These are phyloP conservation scores for Potamilus streckersoni DNA, from an alignment of 1,140 invertebrate species.

Conservation along the genomic window DNA sequence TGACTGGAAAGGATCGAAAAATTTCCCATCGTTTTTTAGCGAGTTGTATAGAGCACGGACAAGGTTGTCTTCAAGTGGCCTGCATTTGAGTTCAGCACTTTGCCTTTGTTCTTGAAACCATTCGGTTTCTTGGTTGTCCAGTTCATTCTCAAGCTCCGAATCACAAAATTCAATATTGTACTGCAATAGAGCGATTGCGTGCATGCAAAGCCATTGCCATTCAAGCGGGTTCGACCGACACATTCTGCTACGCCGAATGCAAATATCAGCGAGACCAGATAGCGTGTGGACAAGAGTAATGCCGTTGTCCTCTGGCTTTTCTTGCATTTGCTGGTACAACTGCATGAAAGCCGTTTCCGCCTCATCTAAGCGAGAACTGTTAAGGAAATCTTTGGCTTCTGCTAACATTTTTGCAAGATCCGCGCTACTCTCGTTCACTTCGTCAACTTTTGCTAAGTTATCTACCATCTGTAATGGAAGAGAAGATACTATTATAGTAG, in stretches of 20 bases:
- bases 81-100: constrained; percentile 41
- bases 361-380: constrained; percentile 52
- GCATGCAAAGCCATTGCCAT: constrained; percentile 62
- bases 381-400: constrained; percentile 45
- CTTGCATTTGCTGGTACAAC: constrained; percentile 47
- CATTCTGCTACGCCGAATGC: constrained; percentile 52
- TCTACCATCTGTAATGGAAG: background rate
- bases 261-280: constrained; percentile 57
- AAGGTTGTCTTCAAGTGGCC: constrained; percentile 54
- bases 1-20: constrained; percentile 53
- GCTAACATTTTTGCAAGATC: constrained; percentile 41
- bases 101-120: constrained; percentile 53
- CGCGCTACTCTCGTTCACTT: background rate
- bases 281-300: constrained; percentile 46
- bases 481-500: background rate
- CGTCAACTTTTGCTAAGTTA: background rate
- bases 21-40: constrained; percentile 55
- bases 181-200: constrained; percentile 54
- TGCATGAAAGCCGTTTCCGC: constrained; percentile 54
- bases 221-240: constrained; percentile 60
- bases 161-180: constrained; percentile 55
- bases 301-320: constrained; percentile 51
- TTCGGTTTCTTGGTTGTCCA: constrained; percentile 52
- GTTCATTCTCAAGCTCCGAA: constrained; percentile 42
- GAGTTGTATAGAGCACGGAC: constrained; percentile 58